Percentiles rank a stretch among this genome's conserved stretches.
These are phyloP conservation scores for Ranitomeya imitator DNA, from an alignment of 2,113 vertebrate genomes.

Conservation along the genomic window DNA sequence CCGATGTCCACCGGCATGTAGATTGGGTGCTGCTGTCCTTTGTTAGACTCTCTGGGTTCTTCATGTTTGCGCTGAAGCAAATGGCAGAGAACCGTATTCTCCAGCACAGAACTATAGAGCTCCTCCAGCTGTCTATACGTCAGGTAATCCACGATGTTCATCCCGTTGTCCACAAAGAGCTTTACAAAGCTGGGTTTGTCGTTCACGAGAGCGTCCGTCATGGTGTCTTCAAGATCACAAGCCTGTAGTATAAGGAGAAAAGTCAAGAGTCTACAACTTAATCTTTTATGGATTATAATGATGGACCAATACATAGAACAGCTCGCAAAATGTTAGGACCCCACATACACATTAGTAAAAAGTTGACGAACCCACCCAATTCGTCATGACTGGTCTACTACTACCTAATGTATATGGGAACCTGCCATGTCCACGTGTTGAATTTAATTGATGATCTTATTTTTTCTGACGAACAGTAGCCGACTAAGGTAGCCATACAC, in stretches of 20 bases:
- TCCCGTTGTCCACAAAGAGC: conserved; percentile 81
- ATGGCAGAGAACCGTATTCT: conserved; percentile 68
- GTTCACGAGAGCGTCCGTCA: conserved; percentile 82
- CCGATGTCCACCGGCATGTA: neutral
- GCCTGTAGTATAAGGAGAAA: conserved; percentile 56
- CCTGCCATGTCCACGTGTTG: too few relatives aligned
- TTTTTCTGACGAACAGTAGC: too few relatives aligned
- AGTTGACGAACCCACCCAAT: too few relatives aligned
- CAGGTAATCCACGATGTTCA: conserved; percentile 82
- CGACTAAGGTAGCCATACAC: too few relatives aligned
- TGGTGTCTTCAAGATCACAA: conserved; percentile 78
- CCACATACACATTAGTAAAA: too few relatives aligned
- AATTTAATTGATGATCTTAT: too few relatives aligned
- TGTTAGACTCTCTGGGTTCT: conserved; percentile 47
- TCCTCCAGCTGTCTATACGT: conserved; percentile 73
- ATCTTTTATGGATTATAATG: neutral
- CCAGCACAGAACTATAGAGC: conserved; percentile 75
- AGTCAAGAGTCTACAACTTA: neutral
- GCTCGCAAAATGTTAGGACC: neutral
- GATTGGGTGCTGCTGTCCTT: neutral
- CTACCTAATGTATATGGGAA: too few relatives aligned
- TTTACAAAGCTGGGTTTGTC: conserved; percentile 84
- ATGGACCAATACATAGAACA: neutral
- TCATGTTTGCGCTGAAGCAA: conserved; percentile 73
- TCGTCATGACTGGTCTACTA: too few relatives aligned